Evolutionary conservation across 1,140 invertebrate species (phyloP).

Genomic region (Apolygus lucorum): DNA sequence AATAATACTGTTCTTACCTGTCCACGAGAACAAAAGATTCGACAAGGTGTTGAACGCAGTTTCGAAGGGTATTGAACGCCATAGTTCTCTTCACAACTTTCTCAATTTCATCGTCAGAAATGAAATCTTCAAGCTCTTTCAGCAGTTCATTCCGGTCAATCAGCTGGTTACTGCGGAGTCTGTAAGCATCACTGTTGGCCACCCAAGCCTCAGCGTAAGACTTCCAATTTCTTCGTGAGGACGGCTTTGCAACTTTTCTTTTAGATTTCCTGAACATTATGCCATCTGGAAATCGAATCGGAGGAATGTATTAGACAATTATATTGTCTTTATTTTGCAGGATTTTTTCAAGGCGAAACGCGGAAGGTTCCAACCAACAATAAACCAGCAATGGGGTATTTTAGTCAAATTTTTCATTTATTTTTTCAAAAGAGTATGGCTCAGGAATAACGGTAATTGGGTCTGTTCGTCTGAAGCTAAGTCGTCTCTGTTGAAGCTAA

Average conservation of each 20-base stretch:
- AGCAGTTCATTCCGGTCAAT: background rate
- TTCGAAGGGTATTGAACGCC: background rate
- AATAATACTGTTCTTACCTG: background rate
- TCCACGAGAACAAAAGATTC: background rate
- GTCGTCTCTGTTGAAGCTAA: too few species aligned
- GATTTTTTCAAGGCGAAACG: too few species aligned
- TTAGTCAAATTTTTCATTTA: too few species aligned
- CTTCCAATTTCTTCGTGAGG: background rate
- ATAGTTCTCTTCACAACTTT: background rate
- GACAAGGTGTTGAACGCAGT: background rate
- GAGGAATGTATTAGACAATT: too few species aligned
- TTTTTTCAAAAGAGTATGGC: too few species aligned
- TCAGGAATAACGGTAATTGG: too few species aligned
- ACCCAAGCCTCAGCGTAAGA: background rate
- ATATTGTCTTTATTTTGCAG: too few species aligned
- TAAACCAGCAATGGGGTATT: too few species aligned
- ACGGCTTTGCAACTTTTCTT: background rate
- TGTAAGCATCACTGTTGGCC: background rate
- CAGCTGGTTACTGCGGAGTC: background rate
- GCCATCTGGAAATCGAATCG: background rate
- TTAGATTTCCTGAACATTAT: background rate
- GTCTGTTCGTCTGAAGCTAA: too few species aligned
- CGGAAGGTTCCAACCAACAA: too few species aligned
- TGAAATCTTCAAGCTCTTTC: background rate
- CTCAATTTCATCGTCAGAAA: background rate